Base-by-base conservation (phyloP, 1,140 invertebrate species). In the Drosophila ironensis region DNA sequence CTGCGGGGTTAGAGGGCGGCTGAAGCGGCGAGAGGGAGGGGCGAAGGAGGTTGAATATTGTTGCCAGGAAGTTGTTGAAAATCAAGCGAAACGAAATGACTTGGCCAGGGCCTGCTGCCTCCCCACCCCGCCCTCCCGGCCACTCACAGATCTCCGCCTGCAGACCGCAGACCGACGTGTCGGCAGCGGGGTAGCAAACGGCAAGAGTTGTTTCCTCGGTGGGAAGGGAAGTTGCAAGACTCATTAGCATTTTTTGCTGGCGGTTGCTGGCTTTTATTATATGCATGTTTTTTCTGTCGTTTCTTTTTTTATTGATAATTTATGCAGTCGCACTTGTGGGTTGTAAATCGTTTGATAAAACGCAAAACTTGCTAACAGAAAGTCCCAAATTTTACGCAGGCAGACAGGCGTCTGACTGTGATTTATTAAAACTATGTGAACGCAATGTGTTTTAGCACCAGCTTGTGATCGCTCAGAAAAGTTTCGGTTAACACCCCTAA, bases 321-420 rank as follows among this genome's bases (percentile, higher is more conserved):
- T 82, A 82, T 82, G 80, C 78, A 82, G 78, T 86, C 78, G 70
- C 78, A 84, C 78, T 82, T 84, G 78, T 72, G 78, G 78, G 53
- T 67, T 78, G 73, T 78, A 82, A 82, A 84, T 82, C 73, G 78
- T 82, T 82, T 86, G 80, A 86, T 82, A 82, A 86, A 80, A 82
- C 73, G 78, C 80, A 61, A 84, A 86, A 72, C 61, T 60, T 70
- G 53, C 69, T 66, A 82, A 78, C 78, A 64, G 73, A 78, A 84
- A 82, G 78, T 77, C 57, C 78, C 78, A 84, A 82, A 84, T 78
- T 68, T 50, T 42, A 33, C 20, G 54, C 53, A 45, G 30, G 51
- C 24, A 25, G 28, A 59, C 19, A 45, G 20, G n/a, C 9, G 27
- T 4, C 27, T 4, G 9, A 27, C 25, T 11, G 28, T 33, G 28